Evolutionary conservation across 2,888 invertebrate species (phyloP), one percentile per base, ranked within the genome.

Genomic region (Conops quadrifasciatus): DNA sequence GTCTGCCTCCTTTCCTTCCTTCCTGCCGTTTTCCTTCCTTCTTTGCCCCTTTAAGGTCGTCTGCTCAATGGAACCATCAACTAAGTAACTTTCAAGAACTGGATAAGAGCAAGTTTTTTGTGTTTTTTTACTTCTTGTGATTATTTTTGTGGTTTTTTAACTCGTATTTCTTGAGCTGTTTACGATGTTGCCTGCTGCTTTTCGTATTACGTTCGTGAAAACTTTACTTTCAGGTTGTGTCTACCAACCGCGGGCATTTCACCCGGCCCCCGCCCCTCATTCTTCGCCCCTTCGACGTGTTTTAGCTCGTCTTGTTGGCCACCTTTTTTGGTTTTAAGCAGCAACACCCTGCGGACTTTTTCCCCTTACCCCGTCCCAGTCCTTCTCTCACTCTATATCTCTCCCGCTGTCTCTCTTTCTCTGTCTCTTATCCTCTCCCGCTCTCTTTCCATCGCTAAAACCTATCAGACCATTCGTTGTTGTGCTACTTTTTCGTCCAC

Each of bases 31-130:
- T 24, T 30, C 67, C 67, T 58, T 43, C 64, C 58, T 36, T 21
- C 58, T 11, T 2, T 13, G 11, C 67, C 67, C 60, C 36, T 68
- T 62, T 62, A 68, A 68, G 68, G 68, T 68, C 68, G 68, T 68
- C 68, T 68, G 62, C 62, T 51, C 26, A 68, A 51, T 60, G 68
- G 68, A 68, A 68, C 53, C 58, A 49, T 19, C 45, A 24, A n/a
- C 68, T 36, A 36, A 36, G 9, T 36, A 28, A 28, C 36, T 49
- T 45, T 68, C 51, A 28, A 51, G 60, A 68, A 62, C 68, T 24
- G 16, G 56, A 58, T 56, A n/a, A 26, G 58, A 49, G 28, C 68
- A 49, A 49, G 9, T 53, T 51, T 9, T 53, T 51, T 30, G 11
- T 43, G 30, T 43, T 2, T 65, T 28, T 65, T 51, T 66, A 2